phyloP scores from a whole-genome alignment of 2,888 invertebrate genomes.

The Macropis europaea region DNA sequence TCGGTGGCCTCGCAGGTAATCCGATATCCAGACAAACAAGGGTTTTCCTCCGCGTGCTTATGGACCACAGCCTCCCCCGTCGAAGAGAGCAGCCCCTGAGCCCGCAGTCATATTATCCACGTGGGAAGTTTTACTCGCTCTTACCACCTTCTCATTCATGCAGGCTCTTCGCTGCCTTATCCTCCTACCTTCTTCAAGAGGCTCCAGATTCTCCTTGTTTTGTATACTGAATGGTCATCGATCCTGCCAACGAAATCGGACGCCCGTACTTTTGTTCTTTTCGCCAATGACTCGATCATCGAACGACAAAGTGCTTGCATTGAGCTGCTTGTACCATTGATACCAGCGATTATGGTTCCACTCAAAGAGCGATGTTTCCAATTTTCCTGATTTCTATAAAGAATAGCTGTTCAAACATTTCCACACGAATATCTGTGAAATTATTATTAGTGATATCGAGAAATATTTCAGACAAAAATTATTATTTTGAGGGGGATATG shows the following conservation, averaged over 20 bases:
- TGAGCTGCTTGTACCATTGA: not conserved
- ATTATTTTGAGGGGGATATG: no score
- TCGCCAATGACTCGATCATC: not conserved
- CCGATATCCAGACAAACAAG: slow-evolving; percentile 66
- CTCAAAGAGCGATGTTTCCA: no score
- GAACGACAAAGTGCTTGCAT: slow-evolving; percentile 14
- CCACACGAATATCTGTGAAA: no score
- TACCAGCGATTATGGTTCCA: no score
- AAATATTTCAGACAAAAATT: no score
- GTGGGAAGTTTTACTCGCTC: slow-evolving; percentile 73
- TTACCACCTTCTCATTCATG: slow-evolving; percentile 48
- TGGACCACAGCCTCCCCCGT: slow-evolving; percentile 59
- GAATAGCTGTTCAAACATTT: no score
- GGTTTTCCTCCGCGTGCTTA: slow-evolving; percentile 62
- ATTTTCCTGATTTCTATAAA: no score
- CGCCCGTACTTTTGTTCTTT: slow-evolving; percentile 7
- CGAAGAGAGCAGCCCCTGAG: slow-evolving; percentile 40
- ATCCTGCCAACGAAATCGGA: slow-evolving; percentile 35
- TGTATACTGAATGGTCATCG: slow-evolving; percentile 38
- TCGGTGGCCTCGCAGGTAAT: slow-evolving; percentile 58
- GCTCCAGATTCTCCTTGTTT: slow-evolving; percentile 31
- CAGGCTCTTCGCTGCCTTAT: slow-evolving; percentile 36
- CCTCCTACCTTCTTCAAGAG: slow-evolving; percentile 19
- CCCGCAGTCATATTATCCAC: slow-evolving; percentile 79
- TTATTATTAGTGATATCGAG: no score